Evolutionary conservation across 2,113 vertebrate species (phyloP).

Genomic region (Promerops cafer): DNA sequence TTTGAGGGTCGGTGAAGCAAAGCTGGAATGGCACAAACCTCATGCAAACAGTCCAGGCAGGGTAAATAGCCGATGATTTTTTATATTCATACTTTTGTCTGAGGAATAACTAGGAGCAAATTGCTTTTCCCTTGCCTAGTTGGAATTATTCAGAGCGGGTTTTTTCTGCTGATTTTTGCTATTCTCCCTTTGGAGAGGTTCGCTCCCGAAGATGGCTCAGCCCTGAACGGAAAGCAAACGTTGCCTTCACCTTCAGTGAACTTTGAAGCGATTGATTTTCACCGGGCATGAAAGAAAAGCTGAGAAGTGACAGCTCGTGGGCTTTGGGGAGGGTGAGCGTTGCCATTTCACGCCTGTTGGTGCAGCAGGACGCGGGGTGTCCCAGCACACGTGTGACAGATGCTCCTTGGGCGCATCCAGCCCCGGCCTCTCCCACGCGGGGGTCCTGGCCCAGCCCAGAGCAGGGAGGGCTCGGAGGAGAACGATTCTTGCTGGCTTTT

Average conservation of each 20-base stretch:
- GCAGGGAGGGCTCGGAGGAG: not conserved
- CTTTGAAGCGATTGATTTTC: slow-evolving; percentile 34
- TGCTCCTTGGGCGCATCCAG: not conserved
- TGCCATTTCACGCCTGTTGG: not conserved
- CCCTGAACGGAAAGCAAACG: slow-evolving; percentile 43
- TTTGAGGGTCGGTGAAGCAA: slow-evolving; percentile 13
- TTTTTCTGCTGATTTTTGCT: slow-evolving; percentile 58
- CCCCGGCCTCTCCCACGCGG: not conserved
- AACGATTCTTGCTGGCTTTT: slow-evolving; percentile 10
- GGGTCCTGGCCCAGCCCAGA: not conserved
- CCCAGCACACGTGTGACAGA: not conserved
- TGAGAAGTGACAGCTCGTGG: not conserved
- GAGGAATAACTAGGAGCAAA: slow-evolving; percentile 51
- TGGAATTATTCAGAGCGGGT: slow-evolving; percentile 29
- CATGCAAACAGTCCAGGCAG: slow-evolving; percentile 17
- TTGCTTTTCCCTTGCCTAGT: slow-evolving; percentile 23
- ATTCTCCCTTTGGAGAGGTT: not conserved
- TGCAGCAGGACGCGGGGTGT: not conserved
- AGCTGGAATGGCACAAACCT: not conserved
- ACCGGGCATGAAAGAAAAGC: not conserved
- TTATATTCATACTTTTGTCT: slow-evolving; percentile 48
- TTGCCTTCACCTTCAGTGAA: slow-evolving; percentile 43
- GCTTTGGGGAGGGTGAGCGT: not conserved
- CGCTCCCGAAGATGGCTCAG: not conserved
- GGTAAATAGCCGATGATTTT: slow-evolving; percentile 39